Percentiles rank a stretch among this genome's conserved stretches.
Evolutionary conservation across 1,140 invertebrate species (phyloP).

Genomic region (Drosophila persimilis): DNA sequence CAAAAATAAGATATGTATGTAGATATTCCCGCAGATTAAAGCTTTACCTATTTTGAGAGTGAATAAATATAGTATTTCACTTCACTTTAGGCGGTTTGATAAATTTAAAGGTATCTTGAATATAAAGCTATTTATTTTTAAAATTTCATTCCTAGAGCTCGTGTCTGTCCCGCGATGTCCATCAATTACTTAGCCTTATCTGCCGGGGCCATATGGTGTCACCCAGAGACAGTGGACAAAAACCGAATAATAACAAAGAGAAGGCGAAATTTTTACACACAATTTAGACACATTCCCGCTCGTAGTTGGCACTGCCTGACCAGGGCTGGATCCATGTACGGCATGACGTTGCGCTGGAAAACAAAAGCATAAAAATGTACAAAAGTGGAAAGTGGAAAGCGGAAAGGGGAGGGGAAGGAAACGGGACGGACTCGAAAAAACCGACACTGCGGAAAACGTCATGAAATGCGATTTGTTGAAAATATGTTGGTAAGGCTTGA

Average conservation of each 20-base stretch:
- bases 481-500: slow-evolving; percentile 23
- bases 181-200: slow-evolving; percentile 78
- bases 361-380: slow-evolving; percentile 31
- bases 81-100: too few relatives aligned
- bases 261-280: slow-evolving; percentile 75
- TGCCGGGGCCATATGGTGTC: slow-evolving; percentile 73
- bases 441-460: slow-evolving; percentile 55
- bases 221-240: slow-evolving; percentile 28
- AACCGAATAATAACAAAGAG: slow-evolving; percentile 59
- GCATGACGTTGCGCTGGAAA: slow-evolving; percentile 43
- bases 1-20: neutral
- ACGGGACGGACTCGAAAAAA: slow-evolving; percentile 23
- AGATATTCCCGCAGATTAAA: too few relatives aligned
- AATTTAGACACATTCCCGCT: slow-evolving; percentile 80
- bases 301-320: slow-evolving; percentile 39
- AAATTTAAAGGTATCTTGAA: too few relatives aligned
- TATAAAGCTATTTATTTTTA: too few relatives aligned
- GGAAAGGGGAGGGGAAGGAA: too few relatives aligned
- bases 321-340: slow-evolving; percentile 53
- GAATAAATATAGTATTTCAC: too few relatives aligned
- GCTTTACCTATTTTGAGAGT: too few relatives aligned
- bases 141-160: too few relatives aligned
- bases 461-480: slow-evolving; percentile 50
- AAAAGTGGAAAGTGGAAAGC: slow-evolving; percentile 15
- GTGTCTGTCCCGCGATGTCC: slow-evolving; percentile 43